Base-by-base conservation (phyloP, 2,113 vertebrate genomes). In the Psittacus erithacus region DNA sequence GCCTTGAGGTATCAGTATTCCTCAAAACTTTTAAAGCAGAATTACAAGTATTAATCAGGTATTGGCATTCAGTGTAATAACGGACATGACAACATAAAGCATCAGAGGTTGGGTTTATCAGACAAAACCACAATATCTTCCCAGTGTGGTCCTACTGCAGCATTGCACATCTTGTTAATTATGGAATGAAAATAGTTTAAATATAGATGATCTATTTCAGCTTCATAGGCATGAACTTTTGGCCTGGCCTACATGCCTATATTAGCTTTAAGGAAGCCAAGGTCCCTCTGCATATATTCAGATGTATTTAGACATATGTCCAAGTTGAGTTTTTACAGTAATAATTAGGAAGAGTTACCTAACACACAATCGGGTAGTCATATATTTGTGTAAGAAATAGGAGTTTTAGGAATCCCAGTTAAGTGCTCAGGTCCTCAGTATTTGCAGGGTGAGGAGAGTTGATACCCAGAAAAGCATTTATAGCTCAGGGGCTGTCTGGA, bases 361-460 rank as follows among this genome's bases (percentile, higher is more conserved):
- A 76, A 60, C 10, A 31, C 22, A 35, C 18, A 76, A 73, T 25
- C 9, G 19, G 8, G 16, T 79, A 62, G 25, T 68, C 2, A 2
- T 63, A 80, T 76, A 41, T 82, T 69, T 88, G 25, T 11, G 6
- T 53, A 8, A 64, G 55, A 50, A 68, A 11, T 20, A 38, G 16
- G 20, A 71, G 35, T 53, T 88, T 88, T 3, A 52, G 44, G 33
- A 62, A 47, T 41, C 15, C 5, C 25, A 59, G 52, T n/a, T 5
- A 17, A n/a, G 27, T 57, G 7, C 19, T 83, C 2, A 3, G 2
- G 2, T 78, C 38, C 18, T 74, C 2, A 0, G 49, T 84, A 3
- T 69, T 67, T 62, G 17, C 50, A 29, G 16, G 60, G 17, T 17
- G 22, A 39, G 19, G 17, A 41, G 8, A 19, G 3, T 24, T 59